These are phyloP conservation scores for Zygothrica quintamaculata DNA, from an alignment of 2,888 invertebrate species.

Conservation along the genomic window DNA sequence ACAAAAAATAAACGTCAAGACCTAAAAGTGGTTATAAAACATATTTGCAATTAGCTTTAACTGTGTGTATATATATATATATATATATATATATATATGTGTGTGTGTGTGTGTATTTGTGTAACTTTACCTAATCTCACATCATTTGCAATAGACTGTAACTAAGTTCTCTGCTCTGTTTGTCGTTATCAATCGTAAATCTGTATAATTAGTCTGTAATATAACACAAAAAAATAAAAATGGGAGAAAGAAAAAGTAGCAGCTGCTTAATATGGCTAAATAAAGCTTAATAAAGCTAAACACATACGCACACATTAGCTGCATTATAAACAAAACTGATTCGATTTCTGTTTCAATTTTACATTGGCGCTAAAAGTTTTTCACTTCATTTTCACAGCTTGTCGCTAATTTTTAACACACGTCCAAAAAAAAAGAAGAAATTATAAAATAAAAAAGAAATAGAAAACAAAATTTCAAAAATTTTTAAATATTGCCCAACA, in stretches of 20 bases:
- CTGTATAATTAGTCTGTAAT: slow-evolving; percentile 54
- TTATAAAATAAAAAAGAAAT: too few relatives aligned
- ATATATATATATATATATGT: neutral
- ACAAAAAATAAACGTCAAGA: slow-evolving; percentile 14
- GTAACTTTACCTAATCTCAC: slow-evolving; percentile 23
- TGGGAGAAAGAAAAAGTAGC: too few relatives aligned
- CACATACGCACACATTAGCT: slow-evolving; percentile 31
- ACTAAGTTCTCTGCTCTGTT: neutral
- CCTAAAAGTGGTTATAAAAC: slow-evolving; percentile 18
- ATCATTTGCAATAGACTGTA: neutral
- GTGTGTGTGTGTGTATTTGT: slow-evolving; percentile 11
- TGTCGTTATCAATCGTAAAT: slow-evolving; percentile 41
- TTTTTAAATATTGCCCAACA: slow-evolving; percentile 1
- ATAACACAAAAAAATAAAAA: neutral
- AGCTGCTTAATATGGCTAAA: too few relatives aligned
- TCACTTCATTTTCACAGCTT: slow-evolving; percentile 39
- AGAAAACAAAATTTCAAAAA: slow-evolving; percentile 24
- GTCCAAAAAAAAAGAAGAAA: slow-evolving; percentile 5
- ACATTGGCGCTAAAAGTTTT: slow-evolving; percentile 18
- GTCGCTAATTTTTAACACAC: slow-evolving; percentile 50
- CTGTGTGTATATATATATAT: too few relatives aligned
- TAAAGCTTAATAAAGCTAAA: slow-evolving; percentile 37
- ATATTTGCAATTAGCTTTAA: slow-evolving; percentile 44
- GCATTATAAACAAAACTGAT: too few relatives aligned
- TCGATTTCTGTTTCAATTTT: too few relatives aligned